Evolutionary conservation across 2,113 vertebrate genomes (phyloP).

Genomic region (Vombatus ursinus): DNA sequence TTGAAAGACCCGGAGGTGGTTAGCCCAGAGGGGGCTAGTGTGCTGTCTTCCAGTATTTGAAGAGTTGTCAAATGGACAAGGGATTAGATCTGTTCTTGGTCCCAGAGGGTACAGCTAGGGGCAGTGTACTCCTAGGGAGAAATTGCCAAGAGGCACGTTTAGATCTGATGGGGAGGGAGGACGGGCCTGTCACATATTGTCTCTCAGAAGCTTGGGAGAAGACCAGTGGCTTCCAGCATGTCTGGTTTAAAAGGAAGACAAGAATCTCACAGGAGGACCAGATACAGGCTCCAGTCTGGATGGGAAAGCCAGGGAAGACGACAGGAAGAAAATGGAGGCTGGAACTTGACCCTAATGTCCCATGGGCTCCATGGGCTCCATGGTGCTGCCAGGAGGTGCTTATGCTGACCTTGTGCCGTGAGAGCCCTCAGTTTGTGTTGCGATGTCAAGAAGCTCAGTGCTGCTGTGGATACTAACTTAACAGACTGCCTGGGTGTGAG

Average conservation of each 20-base stretch:
- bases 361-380: not conserved
- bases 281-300: not conserved
- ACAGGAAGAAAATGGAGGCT: not conserved
- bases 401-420: not conserved
- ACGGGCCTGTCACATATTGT: not conserved
- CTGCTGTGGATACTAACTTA: not conserved
- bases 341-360: not conserved
- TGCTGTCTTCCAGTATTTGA: not conserved
- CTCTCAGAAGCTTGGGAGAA: not conserved
- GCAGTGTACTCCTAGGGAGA: not conserved
- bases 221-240: not conserved
- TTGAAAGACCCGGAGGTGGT: not conserved
- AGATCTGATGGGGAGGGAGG: not conserved
- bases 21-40: not conserved
- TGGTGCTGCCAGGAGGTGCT: not conserved
- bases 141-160: not conserved
- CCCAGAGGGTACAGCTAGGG: not conserved
- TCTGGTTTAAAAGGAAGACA: not conserved
- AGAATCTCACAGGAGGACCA: too few species aligned
- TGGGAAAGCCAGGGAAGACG: not conserved
- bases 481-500: not conserved
- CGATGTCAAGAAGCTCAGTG: not conserved
- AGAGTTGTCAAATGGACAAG: not conserved
- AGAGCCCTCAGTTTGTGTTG: too few species aligned
- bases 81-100: not conserved